Percentiles rank a stretch among this genome's conserved stretches.
phyloP scores from a whole-genome alignment of 1,140 invertebrate species.

The Halyomorpha halys region DNA sequence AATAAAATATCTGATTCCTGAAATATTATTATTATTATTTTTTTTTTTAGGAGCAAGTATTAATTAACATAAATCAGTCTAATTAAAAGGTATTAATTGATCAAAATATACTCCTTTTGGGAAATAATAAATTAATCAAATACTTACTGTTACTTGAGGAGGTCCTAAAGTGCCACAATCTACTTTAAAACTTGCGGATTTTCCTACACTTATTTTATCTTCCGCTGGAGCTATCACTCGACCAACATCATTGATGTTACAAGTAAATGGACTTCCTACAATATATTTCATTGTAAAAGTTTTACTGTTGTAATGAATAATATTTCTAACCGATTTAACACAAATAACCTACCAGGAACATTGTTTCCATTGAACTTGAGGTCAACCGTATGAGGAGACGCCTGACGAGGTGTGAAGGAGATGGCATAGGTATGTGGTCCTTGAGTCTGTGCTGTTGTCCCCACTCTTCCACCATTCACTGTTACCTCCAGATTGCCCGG shows the following conservation, averaged over 20 bases:
- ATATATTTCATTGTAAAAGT: not conserved
- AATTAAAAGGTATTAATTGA: too few species aligned
- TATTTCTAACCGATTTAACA: too few species aligned
- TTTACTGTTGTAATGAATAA: too few species aligned
- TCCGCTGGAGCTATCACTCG: constrained; percentile 66
- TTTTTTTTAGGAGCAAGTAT: too few species aligned
- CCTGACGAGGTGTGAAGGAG: constrained; percentile 86
- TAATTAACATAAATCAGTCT: too few species aligned
- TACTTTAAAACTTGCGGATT: constrained; percentile 71
- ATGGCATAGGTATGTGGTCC: constrained; percentile 94
- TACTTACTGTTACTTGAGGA: constrained; percentile 59
- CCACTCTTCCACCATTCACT: constrained; percentile 89
- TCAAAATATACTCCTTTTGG: too few species aligned
- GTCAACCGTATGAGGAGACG: constrained; percentile 81
- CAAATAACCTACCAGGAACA: constrained; percentile 60
- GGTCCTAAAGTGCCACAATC: constrained; percentile 57
- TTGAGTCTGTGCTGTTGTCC: constrained; percentile 88
- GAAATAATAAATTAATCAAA: too few species aligned
- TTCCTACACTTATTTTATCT: constrained; percentile 84
- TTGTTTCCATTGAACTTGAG: constrained; percentile 91
- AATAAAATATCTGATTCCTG: too few species aligned
- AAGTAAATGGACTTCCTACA: constrained; percentile 57
- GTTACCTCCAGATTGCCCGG: constrained; percentile 94
- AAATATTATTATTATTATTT: too few species aligned
- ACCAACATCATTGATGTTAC: constrained; percentile 58